Base-by-base conservation (phyloP, 92 coral and sea anemone species). In the Micromussa lordhowensis region DNA sequence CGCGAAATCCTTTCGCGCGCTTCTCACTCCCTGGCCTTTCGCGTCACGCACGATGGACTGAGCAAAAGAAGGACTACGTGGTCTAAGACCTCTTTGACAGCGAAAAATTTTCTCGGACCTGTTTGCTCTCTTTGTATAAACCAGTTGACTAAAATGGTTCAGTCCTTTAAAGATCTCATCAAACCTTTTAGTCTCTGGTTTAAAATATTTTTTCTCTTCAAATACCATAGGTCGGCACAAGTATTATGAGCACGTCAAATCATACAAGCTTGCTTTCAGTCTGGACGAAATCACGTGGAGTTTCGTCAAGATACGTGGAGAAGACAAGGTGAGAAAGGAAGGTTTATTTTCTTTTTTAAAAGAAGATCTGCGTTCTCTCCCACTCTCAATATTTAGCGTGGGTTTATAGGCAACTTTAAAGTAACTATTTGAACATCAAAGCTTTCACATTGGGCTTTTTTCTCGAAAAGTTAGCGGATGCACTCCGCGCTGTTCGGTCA, bases 211-310 rank as follows among this genome's bases (percentile, higher is more conserved):
- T 34, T 58, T 53, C 24, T 55, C 34, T 28, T 61, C 48, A 35
- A 69, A n/a, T 88, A 85, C 19, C 75, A 24, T 24, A 95, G 98
- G 98, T 68, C 94, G 98, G 40, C 82, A 78, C 88, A 82, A 90
- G 66, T 95, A 89, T 69, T 95, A 88, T 34, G 98, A 95, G 77
- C 96, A 93, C 83, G 96, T 93, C 49, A 95, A 95, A 68, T 75
- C 94, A 31, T 95, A 78, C 76, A 81, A 88, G 35, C 88, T 95
- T 68, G 91, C 95, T 9, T 86, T 81, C 80, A 95, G 98, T 38
- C 66, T 53, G 64, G 92, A 95, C 24, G 95, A 91, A 9, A 59
- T 24, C 35, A 36, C 63, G 19, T 95, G 95, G 95, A 40, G 85
- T 57, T 87, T 34, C 79, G 81, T 84, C 82, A 77, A 82, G 19